Conservation (phyloP, 2,797 vertebrate genomes). For the Esox masquinongy region DNA sequence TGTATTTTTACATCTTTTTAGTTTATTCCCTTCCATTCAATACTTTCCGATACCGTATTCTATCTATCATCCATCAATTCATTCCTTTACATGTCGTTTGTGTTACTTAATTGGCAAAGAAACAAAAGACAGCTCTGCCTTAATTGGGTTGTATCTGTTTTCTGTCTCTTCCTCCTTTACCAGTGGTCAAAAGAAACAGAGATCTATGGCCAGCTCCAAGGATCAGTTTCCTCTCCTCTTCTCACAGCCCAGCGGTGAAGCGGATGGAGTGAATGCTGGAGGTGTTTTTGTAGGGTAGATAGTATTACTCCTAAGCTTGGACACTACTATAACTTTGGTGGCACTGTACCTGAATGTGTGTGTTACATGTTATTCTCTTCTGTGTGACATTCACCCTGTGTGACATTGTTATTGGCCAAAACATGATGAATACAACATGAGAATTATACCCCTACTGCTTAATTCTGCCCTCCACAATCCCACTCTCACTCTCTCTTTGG, state of each 20-base stretch:
- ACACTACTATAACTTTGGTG: neutral
- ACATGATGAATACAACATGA: neutral
- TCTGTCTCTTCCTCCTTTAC: conserved; percentile 26
- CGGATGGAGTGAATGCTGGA: conserved; percentile 10
- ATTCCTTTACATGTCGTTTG: conserved; percentile 25
- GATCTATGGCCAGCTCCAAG: conserved; percentile 29
- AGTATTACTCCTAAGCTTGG: neutral
- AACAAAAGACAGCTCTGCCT: conserved; percentile 43
- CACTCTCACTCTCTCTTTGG: conserved; percentile 3
- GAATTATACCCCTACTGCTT: neutral
- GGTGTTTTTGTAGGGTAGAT: neutral
- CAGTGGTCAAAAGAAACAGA: conserved; percentile 15
- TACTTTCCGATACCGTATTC: too few relatives aligned
- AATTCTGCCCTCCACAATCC: neutral
- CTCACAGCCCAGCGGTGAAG: conserved; percentile 45
- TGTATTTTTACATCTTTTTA: too few relatives aligned
- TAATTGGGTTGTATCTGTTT: conserved; percentile 49
- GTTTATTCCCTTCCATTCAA: too few relatives aligned
- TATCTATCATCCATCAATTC: conserved; percentile 14
- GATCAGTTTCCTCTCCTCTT: conserved; percentile 55
- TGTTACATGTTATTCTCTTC: neutral
- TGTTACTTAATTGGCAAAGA: conserved; percentile 32
- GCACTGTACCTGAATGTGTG: neutral
- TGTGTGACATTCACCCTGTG: neutral
- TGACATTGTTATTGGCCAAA: neutral